Evolutionary conservation across 2,888 invertebrate genomes (phyloP), one percentile per base, ranked within the genome.

Genomic region (Phorcus lineatus): DNA sequence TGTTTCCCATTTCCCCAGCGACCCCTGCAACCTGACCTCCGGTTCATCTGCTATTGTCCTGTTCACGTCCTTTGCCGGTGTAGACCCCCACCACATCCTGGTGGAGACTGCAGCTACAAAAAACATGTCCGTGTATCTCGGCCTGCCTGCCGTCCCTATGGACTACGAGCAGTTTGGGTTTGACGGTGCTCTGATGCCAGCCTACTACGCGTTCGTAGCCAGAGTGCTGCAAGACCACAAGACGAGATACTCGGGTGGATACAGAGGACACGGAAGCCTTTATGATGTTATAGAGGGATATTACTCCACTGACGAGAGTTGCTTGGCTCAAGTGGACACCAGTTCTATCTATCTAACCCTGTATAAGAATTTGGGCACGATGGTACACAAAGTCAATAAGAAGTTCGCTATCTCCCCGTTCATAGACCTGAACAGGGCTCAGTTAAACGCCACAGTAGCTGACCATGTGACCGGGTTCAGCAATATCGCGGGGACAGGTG

Each of bases 41-140:
- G 88, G 88, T 31, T 74, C 85, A 28, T 57, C 80, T 17, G 91
- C 89, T 0, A 80, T 86, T 17, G 89, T 91, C 0, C 75, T 91
- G 13, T 85, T 91, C 54, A 88, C 90, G 7, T 81, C 85, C 13
- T 90, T 86, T 77, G 80, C 88, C 19, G 90, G 90, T 9, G 81
- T 83, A 2, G 91, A 91, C 76, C 86, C 90, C 0, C 88, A 90
- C 70, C 79, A 82, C 54, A 83, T 90, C 13, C 80, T 90, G 28
- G 79, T 90, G 9, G 40, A 85, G 19, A 82, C 70, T 19, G 91
- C 91, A 22, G 75, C 76, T n/a, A 54, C 79, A 11, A 80, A 79
- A 62, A 89, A 89, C 78, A 86, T 89, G 79, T 86, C 86, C 7
- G 89, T 90, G 28, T 88, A 84, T 81, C 86, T 90, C 53, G 90